These are phyloP conservation scores for Polydrusus tereticollis DNA, from an alignment of 2,888 invertebrate species.

Conservation along the genomic window DNA sequence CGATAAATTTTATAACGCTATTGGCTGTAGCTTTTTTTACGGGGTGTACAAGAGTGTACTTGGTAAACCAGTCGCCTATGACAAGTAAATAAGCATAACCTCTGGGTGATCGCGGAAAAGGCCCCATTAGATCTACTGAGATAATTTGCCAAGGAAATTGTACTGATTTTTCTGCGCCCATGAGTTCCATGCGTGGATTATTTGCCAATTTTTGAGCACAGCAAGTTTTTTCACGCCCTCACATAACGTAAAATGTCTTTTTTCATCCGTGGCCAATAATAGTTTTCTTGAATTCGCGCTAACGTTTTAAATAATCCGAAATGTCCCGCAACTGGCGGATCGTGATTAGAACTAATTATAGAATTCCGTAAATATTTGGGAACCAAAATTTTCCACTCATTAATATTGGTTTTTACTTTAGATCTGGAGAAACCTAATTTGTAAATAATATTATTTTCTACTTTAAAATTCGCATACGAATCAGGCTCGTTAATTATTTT, in stretches of 20 bases:
- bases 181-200: conserved; percentile 36
- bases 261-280: background rate
- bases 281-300: background rate
- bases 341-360: background rate
- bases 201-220: conserved; percentile 1
- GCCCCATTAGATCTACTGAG: conserved; percentile 19
- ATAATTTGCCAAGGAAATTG: background rate
- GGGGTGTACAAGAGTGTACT: conserved; percentile 33
- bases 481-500: conserved; percentile 2
- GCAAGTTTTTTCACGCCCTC: background rate
- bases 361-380: background rate
- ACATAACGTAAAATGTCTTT: conserved; percentile 14
- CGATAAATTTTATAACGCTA: conserved; percentile 33
- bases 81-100: conserved; percentile 42
- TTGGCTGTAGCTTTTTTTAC: conserved; percentile 25
- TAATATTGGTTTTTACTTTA: background rate
- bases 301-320: background rate
- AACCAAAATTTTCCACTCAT: background rate
- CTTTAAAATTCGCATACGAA: conserved; percentile 2
- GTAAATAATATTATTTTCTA: background rate
- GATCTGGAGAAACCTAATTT: background rate
- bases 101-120: conserved; percentile 43
- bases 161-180: conserved; percentile 49
- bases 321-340: background rate
- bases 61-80: conserved; percentile 34